Evolutionary conservation across 2,888 invertebrate genomes (phyloP).

Genomic region (Cephus pygmeus): DNA sequence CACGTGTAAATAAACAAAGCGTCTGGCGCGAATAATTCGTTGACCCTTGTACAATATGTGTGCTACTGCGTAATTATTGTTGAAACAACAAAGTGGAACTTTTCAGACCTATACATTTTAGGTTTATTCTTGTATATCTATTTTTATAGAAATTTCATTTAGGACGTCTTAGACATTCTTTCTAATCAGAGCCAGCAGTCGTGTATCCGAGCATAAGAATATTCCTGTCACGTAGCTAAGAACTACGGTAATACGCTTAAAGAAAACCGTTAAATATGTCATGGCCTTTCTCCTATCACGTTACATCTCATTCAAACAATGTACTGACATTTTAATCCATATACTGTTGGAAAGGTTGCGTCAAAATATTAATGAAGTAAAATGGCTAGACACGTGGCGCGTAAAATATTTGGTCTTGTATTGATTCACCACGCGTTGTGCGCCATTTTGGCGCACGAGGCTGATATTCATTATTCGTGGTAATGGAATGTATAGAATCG

Average conservation of each 20-base stretch:
- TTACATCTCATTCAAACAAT: not conserved
- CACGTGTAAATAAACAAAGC: not conserved
- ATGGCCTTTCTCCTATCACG: not conserved
- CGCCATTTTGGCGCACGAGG: slow-evolving; percentile 22
- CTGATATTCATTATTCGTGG: not conserved
- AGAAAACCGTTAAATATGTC: not conserved
- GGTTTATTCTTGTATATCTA: not conserved
- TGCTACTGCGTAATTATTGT: not conserved
- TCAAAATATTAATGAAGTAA: not conserved
- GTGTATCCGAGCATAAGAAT: not conserved
- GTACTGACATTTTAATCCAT: not conserved
- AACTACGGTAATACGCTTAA: not conserved
- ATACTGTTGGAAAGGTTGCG: not conserved
- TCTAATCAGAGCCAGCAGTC: not conserved
- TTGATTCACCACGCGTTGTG: slow-evolving; percentile 43
- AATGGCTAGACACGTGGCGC: slow-evolving; percentile 50
- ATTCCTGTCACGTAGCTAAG: not conserved
- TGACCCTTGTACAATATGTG: not conserved
- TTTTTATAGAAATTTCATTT: not conserved
- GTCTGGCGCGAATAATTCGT: not conserved
- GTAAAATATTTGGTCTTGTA: slow-evolving; percentile 43
- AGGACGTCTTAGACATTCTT: not conserved
- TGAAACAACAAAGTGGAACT: not conserved
- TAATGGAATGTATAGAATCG: not conserved
- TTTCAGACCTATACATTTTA: not conserved